A percentile compares a stretch with the other conserved stretches of the same genome.
Evolutionary conservation across 1,140 invertebrate genomes (phyloP).

Genomic region (Berghia stephanieae): DNA sequence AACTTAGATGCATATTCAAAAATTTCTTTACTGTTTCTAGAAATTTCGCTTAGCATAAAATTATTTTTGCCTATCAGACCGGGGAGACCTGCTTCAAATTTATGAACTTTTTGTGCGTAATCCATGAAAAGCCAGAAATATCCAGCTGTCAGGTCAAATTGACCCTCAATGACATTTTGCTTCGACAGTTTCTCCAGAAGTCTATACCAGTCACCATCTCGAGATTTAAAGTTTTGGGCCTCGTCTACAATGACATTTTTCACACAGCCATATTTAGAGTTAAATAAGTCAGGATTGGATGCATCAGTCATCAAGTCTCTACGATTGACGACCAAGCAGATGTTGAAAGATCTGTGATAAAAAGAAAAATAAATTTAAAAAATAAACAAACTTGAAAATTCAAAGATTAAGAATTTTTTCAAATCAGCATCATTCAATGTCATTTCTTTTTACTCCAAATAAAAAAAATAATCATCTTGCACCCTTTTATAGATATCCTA

Average conservation of each 20-base stretch:
- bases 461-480: too few species aligned
- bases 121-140: constrained; percentile 61
- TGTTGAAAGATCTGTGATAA: constrained; percentile 48
- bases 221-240: constrained; percentile 58
- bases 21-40: constrained; percentile 55
- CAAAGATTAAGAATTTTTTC: not conserved
- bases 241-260: constrained; percentile 54
- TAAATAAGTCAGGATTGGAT: not conserved
- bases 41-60: constrained; percentile 57
- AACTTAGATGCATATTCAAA: constrained; percentile 55
- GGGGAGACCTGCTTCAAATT: constrained; percentile 56
- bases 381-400: not conserved
- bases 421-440: not conserved
- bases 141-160: constrained; percentile 28
- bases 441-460: not conserved
- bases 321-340: constrained; percentile 46
- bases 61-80: constrained; percentile 57
- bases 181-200: constrained; percentile 41
- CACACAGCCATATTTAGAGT: constrained; percentile 36
- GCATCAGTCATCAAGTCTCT: constrained; percentile 44
- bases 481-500: not conserved
- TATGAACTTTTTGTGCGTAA: constrained; percentile 59
- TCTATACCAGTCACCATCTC: constrained; percentile 58
- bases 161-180: constrained; percentile 8
- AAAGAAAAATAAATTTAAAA: not conserved